These are phyloP conservation scores for Exocentrus adspersus DNA, from an alignment of 2,888 invertebrate species.

Conservation along the genomic window DNA sequence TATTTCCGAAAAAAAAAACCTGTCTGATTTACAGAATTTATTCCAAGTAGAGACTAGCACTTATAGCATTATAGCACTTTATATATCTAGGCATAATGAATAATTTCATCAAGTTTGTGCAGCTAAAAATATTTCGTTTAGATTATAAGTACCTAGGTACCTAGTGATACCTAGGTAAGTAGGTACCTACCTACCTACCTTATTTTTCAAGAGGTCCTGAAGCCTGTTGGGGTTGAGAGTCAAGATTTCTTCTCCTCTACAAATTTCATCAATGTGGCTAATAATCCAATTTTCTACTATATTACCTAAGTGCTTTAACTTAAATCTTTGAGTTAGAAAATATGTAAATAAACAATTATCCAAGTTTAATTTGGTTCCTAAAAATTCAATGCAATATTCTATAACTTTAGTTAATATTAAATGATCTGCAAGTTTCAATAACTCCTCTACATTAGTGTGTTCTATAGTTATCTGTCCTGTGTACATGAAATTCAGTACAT, in stretches of 20 bases:
- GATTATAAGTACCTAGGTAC: too few species aligned
- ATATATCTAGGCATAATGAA: too few species aligned
- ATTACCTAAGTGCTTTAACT: slow-evolving; percentile 68
- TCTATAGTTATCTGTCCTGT: slow-evolving; percentile 71
- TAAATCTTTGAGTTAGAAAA: slow-evolving; percentile 70
- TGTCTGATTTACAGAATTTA: too few species aligned
- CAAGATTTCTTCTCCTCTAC: slow-evolving; percentile 68
- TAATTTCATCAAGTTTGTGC: too few species aligned
- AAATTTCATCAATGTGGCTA: slow-evolving; percentile 65
- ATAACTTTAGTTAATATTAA: slow-evolving; percentile 71
- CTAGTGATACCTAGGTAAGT: too few species aligned
- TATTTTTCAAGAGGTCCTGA: slow-evolving; percentile 67
- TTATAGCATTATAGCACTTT: too few species aligned
- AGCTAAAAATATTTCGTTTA: too few species aligned
- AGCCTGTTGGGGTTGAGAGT: slow-evolving; percentile 64
- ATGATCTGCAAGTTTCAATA: slow-evolving; percentile 71
- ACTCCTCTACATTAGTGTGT: slow-evolving; percentile 70
- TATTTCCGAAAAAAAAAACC: too few species aligned
- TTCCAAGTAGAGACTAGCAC: too few species aligned
- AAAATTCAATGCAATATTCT: slow-evolving; percentile 72
- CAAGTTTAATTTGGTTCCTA: slow-evolving; percentile 70
- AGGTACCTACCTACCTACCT: slow-evolving; percentile 53
- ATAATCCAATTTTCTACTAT: slow-evolving; percentile 68
- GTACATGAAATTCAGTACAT: slow-evolving; percentile 73
- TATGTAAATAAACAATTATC: slow-evolving; percentile 72